Base-by-base conservation (phyloP, 1,140 invertebrate genomes). In the Onthophagus taurus region DNA sequence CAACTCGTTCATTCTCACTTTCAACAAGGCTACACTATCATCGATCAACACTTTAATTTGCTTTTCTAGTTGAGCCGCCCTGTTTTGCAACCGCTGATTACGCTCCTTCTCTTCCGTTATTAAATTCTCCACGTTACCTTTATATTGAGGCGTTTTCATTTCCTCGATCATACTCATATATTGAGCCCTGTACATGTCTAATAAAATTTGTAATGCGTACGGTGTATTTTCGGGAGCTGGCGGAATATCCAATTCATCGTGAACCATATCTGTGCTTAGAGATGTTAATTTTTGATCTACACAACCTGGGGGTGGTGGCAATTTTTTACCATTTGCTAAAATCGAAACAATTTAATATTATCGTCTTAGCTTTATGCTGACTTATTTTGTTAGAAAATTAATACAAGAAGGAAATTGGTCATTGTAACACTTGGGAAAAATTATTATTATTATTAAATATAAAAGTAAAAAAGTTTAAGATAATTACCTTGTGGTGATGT, bases 11-110 rank as follows among this genome's bases (percentile, higher is more conserved):
- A 96, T 88, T 39, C 90, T 73, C n/a, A 82, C 79, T 61, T 92
- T 89, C 6, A 97, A 66, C 29, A 94, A 67, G 14, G 79, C 80
- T n/a, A 94, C 87, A 57, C 90, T 92, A 59, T 95, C 89, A 53
- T 89, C 84, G 46, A 92, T 91, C 20, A 96, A 68, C 31, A 85
- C 79, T 57, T 83, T 86, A 45, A 95, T 91, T 68, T 93, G 88
- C 61, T 90, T 90, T 50, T 94, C 88, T 44, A 95, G 70, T 60
- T 91, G 86, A 12, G 81, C 81, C 20, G 83, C 82, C 34, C 86
- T 75, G 19, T 78, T 82, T 57, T 82, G 80, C 31, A 93, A 59
- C 49, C 82, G 81, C 49, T 81, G 76, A 67, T 89, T 89, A 49
- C 81, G 72, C 45, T 74, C 79, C 71, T 80, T 82, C 66, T 95